phyloP scores from a whole-genome alignment of 2,113 vertebrate species.

The Misgurnus mizolepis region DNA sequence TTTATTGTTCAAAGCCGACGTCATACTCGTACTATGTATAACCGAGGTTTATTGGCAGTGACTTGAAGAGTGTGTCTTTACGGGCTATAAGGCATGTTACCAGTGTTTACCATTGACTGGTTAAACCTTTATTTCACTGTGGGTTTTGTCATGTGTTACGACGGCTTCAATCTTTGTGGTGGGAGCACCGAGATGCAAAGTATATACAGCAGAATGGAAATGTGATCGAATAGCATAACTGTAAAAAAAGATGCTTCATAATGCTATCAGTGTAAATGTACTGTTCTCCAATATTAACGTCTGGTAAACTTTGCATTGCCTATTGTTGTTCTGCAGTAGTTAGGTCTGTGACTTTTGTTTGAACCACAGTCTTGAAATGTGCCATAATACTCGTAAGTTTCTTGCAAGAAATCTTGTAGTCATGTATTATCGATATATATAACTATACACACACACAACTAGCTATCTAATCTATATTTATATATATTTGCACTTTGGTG shows the following conservation, averaged over 20 bases:
- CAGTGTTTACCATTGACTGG: conserved; percentile 34
- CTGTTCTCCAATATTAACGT: conserved; percentile 67
- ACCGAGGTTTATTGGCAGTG: conserved; percentile 27
- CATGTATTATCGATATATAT: conserved; percentile 59
- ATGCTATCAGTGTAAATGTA: conserved; percentile 74
- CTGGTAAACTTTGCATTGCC: conserved; percentile 75
- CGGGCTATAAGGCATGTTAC: conserved; percentile 27
- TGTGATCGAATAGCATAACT: conserved; percentile 59
- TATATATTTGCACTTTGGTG: conserved; percentile 50
- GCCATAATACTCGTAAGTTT: conserved; percentile 72
- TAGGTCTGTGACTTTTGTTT: conserved; percentile 71
- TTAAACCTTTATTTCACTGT: conserved; percentile 42
- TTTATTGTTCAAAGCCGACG: conserved; percentile 43
- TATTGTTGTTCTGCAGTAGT: conserved; percentile 68
- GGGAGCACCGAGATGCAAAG: conserved; percentile 57
- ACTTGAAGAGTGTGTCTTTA: conserved; percentile 12
- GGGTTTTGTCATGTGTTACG: conserved; percentile 6
- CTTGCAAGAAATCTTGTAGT: conserved; percentile 68
- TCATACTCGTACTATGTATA: conserved; percentile 41
- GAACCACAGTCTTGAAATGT: conserved; percentile 74
- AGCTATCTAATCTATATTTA: neutral
- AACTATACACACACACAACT: conserved; percentile 51
- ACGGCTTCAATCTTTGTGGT: conserved; percentile 46
- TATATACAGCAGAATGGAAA: conserved; percentile 51
- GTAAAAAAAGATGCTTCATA: conserved; percentile 67